Evolutionary conservation across 2,888 invertebrate species (phyloP).

Genomic region (Plebejus anna): DNA sequence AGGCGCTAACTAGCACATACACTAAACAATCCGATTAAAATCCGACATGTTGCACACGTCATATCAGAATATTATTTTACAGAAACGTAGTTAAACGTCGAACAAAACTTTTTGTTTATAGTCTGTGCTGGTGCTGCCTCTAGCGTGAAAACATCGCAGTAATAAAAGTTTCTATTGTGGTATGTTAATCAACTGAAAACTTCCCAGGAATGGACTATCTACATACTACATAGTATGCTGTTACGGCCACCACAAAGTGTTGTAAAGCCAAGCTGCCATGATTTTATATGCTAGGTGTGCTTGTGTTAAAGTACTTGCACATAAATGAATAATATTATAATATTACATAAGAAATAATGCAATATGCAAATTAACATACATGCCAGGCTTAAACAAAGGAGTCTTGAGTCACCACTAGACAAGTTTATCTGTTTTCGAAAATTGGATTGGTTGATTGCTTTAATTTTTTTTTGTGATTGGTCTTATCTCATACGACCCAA

Average conservation of each 20-base stretch:
- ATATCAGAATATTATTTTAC: no score
- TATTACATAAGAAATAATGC: not conserved
- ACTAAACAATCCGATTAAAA: no score
- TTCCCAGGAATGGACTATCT: not conserved
- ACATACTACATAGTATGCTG: not conserved
- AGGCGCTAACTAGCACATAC: no score
- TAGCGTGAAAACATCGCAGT: no score
- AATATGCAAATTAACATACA: not conserved
- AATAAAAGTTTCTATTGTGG: not conserved
- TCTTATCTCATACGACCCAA: not conserved
- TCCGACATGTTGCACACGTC: no score
- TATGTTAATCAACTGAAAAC: no score
- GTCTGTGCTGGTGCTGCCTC: no score
- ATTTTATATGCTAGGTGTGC: no score
- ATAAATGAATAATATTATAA: not conserved
- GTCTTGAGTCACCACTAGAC: not conserved
- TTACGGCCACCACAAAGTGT: not conserved
- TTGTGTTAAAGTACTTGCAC: no score
- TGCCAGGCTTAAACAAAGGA: not conserved
- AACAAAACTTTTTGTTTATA: no score
- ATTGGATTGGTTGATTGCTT: slow-evolving; percentile 11
- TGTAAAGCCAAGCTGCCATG: no score
- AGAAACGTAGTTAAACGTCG: no score
- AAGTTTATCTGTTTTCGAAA: not conserved
- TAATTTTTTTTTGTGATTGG: not conserved